Evolutionary conservation across 2,797 vertebrate species (phyloP).

Genomic region (Lycodopsis pacificus): DNA sequence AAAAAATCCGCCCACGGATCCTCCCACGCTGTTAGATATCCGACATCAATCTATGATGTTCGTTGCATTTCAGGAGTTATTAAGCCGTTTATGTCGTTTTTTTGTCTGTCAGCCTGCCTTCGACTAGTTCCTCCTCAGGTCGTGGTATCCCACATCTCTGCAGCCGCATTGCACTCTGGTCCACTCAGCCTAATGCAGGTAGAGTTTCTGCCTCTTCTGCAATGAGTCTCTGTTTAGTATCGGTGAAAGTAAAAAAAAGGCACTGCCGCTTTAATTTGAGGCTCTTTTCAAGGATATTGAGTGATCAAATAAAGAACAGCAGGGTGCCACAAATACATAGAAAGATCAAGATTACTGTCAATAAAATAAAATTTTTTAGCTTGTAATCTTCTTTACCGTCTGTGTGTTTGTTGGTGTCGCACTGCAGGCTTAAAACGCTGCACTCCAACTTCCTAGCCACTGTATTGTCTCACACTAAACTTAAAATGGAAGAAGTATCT

Average conservation of each 20-base stretch:
- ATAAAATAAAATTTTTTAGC: constrained; percentile 27
- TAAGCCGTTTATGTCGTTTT: constrained; percentile 52
- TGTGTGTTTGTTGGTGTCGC: constrained; percentile 7
- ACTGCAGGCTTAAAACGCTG: not conserved
- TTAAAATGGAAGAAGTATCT: not conserved
- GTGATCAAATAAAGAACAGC: constrained; percentile 43
- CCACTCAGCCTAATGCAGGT: not conserved
- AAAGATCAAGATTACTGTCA: constrained; percentile 36
- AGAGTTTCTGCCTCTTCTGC: not conserved
- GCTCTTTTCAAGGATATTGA: constrained; percentile 34
- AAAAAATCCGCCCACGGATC: constrained; percentile 62
- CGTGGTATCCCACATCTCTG: constrained; percentile 40
- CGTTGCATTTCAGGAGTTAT: constrained; percentile 64
- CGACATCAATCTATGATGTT: constrained; percentile 67
- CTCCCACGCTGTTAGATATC: constrained; percentile 70
- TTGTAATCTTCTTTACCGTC: constrained; percentile 21
- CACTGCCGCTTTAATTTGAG: constrained; percentile 13
- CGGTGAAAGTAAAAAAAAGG: not conserved
- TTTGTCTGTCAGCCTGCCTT: constrained; percentile 40
- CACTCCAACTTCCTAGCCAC: not conserved
- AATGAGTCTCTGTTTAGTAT: constrained; percentile 2
- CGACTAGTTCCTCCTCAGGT: constrained; percentile 40
- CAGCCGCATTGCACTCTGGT: constrained; percentile 23
- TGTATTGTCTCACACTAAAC: not conserved
- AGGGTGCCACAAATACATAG: constrained; percentile 25